phyloP scores from a whole-genome alignment of 2,113 vertebrate genomes.

The Tretioscincus oriximinensis region DNA sequence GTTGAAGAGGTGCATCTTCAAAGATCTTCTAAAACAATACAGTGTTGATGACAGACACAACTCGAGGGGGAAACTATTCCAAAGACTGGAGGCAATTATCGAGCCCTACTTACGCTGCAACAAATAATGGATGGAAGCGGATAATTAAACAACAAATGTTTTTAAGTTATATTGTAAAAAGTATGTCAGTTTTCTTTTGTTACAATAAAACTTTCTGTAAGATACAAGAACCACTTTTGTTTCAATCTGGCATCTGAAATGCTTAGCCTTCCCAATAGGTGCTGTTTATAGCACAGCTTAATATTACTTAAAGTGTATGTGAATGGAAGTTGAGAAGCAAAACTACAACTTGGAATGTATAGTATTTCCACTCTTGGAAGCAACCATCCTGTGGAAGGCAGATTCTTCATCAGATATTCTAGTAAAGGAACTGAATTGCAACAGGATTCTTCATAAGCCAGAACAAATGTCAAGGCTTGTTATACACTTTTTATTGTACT shows the following conservation, averaged over 20 bases:
- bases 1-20: too few species aligned
- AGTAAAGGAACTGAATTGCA: not conserved
- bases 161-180: not conserved
- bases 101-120: too few species aligned
- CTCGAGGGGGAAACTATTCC: too few species aligned
- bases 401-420: slow-evolving; percentile 3
- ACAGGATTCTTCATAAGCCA: not conserved
- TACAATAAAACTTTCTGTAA: too few species aligned
- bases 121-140: too few species aligned
- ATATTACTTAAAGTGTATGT: not conserved
- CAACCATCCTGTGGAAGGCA: slow-evolving; percentile 29
- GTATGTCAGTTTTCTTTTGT: too few species aligned
- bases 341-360: not conserved
- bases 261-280: not conserved
- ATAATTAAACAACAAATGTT: not conserved
- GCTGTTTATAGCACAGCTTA: slow-evolving; percentile 30
- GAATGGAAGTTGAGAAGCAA: slow-evolving; percentile 16
- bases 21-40: too few species aligned
- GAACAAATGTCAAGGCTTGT: not conserved
- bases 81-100: too few species aligned
- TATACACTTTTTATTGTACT: not conserved
- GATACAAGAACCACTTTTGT: not conserved
- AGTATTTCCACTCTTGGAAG: slow-evolving; percentile 33
- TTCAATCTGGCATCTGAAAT: not conserved
- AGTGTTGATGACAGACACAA: too few species aligned